Conservation (phyloP, 2,113 vertebrate species). For the Clarias magur region DNA sequence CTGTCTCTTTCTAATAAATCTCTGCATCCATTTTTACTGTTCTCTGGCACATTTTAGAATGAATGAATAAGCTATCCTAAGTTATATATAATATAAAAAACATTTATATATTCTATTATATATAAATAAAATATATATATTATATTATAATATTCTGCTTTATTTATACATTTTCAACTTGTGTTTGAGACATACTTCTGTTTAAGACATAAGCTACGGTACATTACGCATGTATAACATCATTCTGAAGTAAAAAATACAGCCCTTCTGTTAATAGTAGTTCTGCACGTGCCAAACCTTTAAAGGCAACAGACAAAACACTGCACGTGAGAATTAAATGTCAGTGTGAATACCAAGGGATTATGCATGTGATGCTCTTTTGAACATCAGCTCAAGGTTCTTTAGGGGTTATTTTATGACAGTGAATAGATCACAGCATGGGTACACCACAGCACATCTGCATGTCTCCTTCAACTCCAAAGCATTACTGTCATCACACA, state of each 20-base stretch:
- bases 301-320: background rate
- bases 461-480: background rate
- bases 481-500: slow-evolving; percentile 7
- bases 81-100: background rate
- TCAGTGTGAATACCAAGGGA: background rate
- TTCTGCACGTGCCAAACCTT: background rate
- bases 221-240: background rate
- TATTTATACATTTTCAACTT: background rate
- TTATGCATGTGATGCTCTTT: background rate
- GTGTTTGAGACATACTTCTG: background rate
- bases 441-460: slow-evolving; percentile 34
- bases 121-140: too few species aligned
- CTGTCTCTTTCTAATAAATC: too few species aligned
- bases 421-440: background rate
- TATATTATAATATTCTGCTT: too few species aligned
- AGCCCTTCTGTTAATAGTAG: too few species aligned
- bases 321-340: background rate
- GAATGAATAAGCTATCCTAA: background rate
- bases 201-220: background rate
- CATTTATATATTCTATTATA: too few species aligned
- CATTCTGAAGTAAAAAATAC: background rate
- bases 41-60: background rate
- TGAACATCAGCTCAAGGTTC: background rate
- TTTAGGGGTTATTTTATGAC: slow-evolving; percentile 19
- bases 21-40: too few species aligned